Evolutionary conservation across 2,888 invertebrate species (phyloP).

Genomic region (Tanytarsus gracilentus): DNA sequence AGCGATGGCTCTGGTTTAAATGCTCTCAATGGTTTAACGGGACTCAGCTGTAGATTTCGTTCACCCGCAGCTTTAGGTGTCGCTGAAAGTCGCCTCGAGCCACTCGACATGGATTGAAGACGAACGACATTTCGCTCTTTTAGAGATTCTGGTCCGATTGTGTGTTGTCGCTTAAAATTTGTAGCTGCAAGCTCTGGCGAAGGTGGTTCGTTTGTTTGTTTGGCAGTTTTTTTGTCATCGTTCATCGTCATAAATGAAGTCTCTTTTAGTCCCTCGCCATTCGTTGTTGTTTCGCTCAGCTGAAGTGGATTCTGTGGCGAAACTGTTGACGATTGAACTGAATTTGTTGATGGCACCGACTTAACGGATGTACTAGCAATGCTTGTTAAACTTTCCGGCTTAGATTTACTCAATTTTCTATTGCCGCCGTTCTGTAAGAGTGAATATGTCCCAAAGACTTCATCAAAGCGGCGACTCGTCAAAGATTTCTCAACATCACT

Average conservation of each 20-base stretch:
- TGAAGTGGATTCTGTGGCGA: neutral
- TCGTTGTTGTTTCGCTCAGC: constrained; percentile 23
- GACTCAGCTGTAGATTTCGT: constrained; percentile 18
- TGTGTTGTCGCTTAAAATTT: constrained; percentile 23
- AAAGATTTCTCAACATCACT: constrained; percentile 72
- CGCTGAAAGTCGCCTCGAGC: constrained; percentile 11
- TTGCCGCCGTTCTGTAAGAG: constrained; percentile 44
- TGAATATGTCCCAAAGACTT: constrained; percentile 76
- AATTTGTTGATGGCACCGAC: neutral
- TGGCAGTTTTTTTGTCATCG: constrained; percentile 17
- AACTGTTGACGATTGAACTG: neutral
- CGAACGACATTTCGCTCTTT: constrained; percentile 23
- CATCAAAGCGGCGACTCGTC: constrained; percentile 73
- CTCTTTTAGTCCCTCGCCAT: constrained; percentile 26
- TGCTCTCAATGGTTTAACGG: constrained; percentile 21
- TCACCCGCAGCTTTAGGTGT: constrained; percentile 18
- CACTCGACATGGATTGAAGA: neutral
- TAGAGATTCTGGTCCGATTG: constrained; percentile 27
- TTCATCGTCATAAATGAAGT: constrained; percentile 13
- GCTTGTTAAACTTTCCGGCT: constrained; percentile 20
- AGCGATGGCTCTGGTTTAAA: constrained; percentile 23
- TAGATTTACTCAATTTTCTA: constrained; percentile 15
- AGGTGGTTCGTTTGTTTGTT: constrained; percentile 16
- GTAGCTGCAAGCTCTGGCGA: constrained; percentile 18
- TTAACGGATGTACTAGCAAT: constrained; percentile 8